phyloP scores from a whole-genome alignment of 1,140 invertebrate species.

The Drosophila fuyamai region DNA sequence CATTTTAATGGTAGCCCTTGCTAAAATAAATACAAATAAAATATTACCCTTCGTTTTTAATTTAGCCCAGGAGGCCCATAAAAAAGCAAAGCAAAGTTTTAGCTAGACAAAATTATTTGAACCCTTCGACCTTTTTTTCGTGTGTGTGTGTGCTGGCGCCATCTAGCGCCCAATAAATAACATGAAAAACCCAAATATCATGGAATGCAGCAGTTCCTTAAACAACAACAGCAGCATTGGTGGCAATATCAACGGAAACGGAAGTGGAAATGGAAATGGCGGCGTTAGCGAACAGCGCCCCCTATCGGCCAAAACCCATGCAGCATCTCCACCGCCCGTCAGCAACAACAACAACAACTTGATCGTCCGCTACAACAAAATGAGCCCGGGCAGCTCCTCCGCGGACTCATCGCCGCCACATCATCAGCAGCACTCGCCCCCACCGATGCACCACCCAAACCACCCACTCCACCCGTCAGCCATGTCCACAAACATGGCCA shows the following conservation, averaged over 20 bases:
- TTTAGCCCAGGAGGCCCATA: slow-evolving; percentile 76
- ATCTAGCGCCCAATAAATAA: slow-evolving; percentile 74
- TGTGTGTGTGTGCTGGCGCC: slow-evolving; percentile 56
- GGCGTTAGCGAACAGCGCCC: slow-evolving; percentile 57
- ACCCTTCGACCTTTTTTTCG: slow-evolving; percentile 16
- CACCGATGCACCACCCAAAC: slow-evolving; percentile 43
- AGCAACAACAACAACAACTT: slow-evolving; percentile 36
- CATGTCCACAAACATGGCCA: slow-evolving; percentile 76
- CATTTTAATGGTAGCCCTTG: slow-evolving; percentile 61
- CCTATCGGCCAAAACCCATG: slow-evolving; percentile 53
- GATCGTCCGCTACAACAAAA: slow-evolving; percentile 44
- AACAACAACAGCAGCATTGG: slow-evolving; percentile 54
- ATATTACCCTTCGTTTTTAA: slow-evolving; percentile 69
- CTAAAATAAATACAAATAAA: slow-evolving; percentile 40
- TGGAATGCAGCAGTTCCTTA: slow-evolving; percentile 74
- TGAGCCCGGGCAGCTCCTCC: slow-evolving; percentile 47
- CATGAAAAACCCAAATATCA: slow-evolving; percentile 83
- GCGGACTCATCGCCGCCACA: slow-evolving; percentile 58
- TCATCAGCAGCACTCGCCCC: slow-evolving; percentile 46
- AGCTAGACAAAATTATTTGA: slow-evolving; percentile 25
- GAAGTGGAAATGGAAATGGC: slow-evolving; percentile 76
- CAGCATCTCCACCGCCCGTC: slow-evolving; percentile 39
- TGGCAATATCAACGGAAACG: slow-evolving; percentile 74
- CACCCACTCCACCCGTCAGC: slow-evolving; percentile 38
- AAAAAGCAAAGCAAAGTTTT: slow-evolving; percentile 56